phyloP scores from a whole-genome alignment of 2,797 vertebrate genomes.

The Schizothorax lantsangensis region DNA sequence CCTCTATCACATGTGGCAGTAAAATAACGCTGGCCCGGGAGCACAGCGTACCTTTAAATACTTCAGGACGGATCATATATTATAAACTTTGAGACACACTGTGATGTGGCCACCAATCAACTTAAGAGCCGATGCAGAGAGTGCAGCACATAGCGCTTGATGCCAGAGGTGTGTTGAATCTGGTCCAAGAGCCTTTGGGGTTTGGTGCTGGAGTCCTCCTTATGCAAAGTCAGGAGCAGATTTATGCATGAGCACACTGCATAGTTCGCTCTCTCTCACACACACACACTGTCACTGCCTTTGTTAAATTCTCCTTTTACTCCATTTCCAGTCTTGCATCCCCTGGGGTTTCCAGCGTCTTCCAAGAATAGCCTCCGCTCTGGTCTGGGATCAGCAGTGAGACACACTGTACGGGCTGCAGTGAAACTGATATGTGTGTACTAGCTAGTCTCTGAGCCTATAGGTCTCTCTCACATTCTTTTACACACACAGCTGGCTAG shows the following conservation, averaged over 20 bases:
- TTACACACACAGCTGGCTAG: not conserved
- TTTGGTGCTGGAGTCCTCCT: slow-evolving; percentile 30
- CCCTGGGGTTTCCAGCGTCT: slow-evolving; percentile 64
- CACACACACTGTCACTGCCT: slow-evolving; percentile 59
- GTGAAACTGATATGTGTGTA: slow-evolving; percentile 55
- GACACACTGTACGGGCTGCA: slow-evolving; percentile 55
- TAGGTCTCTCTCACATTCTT: not conserved
- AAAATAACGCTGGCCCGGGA: not conserved
- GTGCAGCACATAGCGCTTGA: slow-evolving; percentile 1
- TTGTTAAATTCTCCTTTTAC: slow-evolving; percentile 59
- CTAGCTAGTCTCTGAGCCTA: slow-evolving; percentile 44
- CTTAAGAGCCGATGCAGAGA: slow-evolving; percentile 42
- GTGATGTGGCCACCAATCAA: slow-evolving; percentile 43
- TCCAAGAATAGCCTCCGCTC: slow-evolving; percentile 72
- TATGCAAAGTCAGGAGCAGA: slow-evolving; percentile 43
- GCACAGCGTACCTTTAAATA: slow-evolving; percentile 15
- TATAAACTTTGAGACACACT: not conserved
- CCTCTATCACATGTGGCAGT: slow-evolving; percentile 2
- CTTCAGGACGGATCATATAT: slow-evolving; percentile 25
- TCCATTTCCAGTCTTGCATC: slow-evolving; percentile 66
- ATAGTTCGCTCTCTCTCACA: not conserved
- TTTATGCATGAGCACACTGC: slow-evolving; percentile 24
- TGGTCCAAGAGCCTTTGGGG: slow-evolving; percentile 41
- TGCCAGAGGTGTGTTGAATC: slow-evolving; percentile 39
- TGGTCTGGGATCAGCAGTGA: slow-evolving; percentile 65